Conservation (phyloP, 2,797 vertebrate species). For the Nannoperca obscura region DNA sequence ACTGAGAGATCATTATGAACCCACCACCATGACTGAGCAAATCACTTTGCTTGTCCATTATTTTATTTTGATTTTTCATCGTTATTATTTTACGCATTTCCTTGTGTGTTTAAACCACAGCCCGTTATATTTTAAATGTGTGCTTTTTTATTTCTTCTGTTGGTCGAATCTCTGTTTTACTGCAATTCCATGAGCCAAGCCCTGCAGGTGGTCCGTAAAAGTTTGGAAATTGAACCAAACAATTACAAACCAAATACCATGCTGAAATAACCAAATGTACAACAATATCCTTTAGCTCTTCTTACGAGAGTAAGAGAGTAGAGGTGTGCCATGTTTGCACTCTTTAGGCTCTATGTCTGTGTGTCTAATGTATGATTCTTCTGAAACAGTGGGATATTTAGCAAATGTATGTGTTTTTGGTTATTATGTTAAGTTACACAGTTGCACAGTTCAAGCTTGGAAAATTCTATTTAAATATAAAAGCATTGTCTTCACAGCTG, state of each 20-base stretch:
- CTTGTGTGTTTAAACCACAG: conserved; percentile 12
- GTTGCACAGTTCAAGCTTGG: neutral
- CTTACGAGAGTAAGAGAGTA: conserved; percentile 21
- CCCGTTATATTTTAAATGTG: conserved; percentile 26
- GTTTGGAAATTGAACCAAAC: conserved; percentile 68
- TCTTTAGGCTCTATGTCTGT: conserved; percentile 41
- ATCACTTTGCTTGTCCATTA: conserved; percentile 11
- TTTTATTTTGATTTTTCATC: conserved; percentile 12
- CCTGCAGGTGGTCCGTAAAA: conserved; percentile 83
- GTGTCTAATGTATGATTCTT: conserved; percentile 35
- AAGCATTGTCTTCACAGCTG: neutral
- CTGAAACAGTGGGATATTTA: conserved; percentile 26
- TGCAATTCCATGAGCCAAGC: conserved; percentile 86
- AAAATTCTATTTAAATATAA: conserved; percentile 1
- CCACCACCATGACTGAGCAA: neutral
- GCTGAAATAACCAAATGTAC: conserved; percentile 61
- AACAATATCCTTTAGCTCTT: conserved; percentile 58
- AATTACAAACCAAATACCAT: conserved; percentile 57
- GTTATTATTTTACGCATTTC: neutral
- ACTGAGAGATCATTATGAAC: neutral
- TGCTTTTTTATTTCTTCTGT: conserved; percentile 27
- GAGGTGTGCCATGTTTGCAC: conserved; percentile 34
- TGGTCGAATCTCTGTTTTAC: conserved; percentile 49
- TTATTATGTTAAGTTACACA: neutral
- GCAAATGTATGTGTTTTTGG: neutral